Conservation (phyloP, 2,888 invertebrate species). For the Ceratothoa steindachneri region DNA sequence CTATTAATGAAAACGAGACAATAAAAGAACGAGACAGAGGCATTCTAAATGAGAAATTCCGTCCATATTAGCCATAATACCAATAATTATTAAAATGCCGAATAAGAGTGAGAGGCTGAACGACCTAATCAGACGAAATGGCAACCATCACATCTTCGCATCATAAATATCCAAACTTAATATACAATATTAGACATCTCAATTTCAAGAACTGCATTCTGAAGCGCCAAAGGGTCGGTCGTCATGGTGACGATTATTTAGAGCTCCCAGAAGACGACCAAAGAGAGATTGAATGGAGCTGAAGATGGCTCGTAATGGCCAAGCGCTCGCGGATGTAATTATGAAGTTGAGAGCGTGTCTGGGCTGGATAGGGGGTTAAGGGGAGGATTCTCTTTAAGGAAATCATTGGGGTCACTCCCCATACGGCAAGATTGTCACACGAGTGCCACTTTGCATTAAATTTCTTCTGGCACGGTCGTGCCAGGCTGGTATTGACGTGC, state of each 20-base stretch:
- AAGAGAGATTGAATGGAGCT: background rate
- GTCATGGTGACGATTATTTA: background rate
- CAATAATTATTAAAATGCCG: background rate
- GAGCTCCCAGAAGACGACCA: background rate
- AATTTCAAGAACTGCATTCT: background rate
- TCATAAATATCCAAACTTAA: conserved; percentile 3
- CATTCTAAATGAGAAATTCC: too few relatives aligned
- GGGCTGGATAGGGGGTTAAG: background rate
- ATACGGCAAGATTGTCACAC: background rate
- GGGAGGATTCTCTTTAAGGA: background rate
- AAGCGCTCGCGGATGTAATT: background rate
- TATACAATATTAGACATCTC: conserved; percentile 4
- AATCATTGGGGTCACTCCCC: background rate
- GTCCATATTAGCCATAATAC: too few relatives aligned
- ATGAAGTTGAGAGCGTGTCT: too few relatives aligned
- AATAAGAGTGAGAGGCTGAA: background rate
- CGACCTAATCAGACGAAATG: background rate
- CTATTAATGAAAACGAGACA: too few relatives aligned
- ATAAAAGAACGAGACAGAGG: too few relatives aligned
- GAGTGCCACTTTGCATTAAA: background rate
- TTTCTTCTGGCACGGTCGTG: too few relatives aligned
- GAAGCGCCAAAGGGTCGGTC: background rate
- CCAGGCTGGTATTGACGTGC: too few relatives aligned
- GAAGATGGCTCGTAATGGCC: conserved; percentile 4
- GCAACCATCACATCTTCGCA: background rate